Conservation (phyloP, 2,113 vertebrate species). For the Passer domesticus region DNA sequence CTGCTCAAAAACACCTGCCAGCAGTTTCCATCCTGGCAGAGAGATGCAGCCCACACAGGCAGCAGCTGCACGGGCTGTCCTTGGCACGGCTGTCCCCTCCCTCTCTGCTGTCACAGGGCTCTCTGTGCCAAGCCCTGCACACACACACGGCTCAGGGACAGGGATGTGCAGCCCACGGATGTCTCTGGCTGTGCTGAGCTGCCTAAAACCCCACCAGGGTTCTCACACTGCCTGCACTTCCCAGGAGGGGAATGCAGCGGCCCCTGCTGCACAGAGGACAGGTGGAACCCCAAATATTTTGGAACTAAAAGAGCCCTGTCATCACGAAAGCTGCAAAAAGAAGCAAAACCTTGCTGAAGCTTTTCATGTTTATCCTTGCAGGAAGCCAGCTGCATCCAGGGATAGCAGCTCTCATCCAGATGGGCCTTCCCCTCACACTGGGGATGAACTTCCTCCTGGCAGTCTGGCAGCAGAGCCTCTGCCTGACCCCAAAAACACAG, state of each 20-base stretch:
- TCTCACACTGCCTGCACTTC: neutral
- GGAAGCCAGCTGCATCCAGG: neutral
- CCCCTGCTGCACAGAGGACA: neutral
- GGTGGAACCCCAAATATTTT: neutral
- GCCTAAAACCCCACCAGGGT: neutral
- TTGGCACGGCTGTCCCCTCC: neutral
- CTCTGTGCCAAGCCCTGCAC: neutral
- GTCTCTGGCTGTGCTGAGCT: neutral
- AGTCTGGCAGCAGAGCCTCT: neutral
- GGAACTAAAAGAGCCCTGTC: neutral
- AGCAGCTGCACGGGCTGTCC: neutral
- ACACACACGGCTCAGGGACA: fast-evolving
- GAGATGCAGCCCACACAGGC: neutral
- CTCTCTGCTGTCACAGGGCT: neutral
- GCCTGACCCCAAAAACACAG: neutral
- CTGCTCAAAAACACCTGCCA: neutral
- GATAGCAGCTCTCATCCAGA: neutral
- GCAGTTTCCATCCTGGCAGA: neutral
- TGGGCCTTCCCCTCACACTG: neutral
- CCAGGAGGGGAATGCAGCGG: neutral
- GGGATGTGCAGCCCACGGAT: neutral
- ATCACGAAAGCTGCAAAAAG: neutral
- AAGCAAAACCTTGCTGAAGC: neutral
- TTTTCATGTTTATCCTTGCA: neutral
- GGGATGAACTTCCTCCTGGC: neutral